Evolutionary conservation across 1,140 invertebrate genomes (phyloP).

Genomic region (Caenorhabditis brenneri): DNA sequence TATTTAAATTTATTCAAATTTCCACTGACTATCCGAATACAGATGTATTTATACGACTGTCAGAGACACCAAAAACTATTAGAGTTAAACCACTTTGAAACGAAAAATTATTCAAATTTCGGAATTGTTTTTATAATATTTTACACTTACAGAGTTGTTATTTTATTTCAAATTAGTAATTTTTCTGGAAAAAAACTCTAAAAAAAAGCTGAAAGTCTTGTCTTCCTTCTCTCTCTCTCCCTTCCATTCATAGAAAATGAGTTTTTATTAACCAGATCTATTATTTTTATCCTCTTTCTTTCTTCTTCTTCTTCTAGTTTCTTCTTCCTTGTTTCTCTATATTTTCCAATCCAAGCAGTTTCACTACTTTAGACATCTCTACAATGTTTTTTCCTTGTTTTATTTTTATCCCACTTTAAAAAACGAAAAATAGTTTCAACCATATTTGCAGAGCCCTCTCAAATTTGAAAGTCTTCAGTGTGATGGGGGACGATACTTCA

Average conservation of each 20-base stretch:
- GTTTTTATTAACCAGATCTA: not conserved
- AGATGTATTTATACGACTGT: slow-evolving; percentile 20
- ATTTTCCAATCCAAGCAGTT: not conserved
- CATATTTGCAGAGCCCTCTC: not conserved
- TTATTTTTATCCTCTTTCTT: not conserved
- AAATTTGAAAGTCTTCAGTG: slow-evolving; percentile 34
- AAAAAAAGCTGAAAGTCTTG: not conserved
- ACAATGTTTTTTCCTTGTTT: not conserved
- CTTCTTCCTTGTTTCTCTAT: slow-evolving; percentile 10
- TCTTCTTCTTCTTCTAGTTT: no score
- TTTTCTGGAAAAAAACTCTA: not conserved
- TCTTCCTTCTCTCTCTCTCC: not conserved
- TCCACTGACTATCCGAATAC: not conserved
- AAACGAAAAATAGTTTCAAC: not conserved
- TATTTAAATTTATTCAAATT: slow-evolving; percentile 41
- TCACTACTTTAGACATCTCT: not conserved
- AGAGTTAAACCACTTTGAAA: slow-evolving; percentile 1
- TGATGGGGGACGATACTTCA: slow-evolving; percentile 29
- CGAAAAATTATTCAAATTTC: not conserved
- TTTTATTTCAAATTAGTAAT: not conserved
- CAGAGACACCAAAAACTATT: not conserved
- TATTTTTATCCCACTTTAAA: not conserved
- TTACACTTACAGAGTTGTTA: not conserved
- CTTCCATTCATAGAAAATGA: slow-evolving; percentile 1
- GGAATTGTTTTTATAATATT: not conserved